Conservation (phyloP, 2,888 invertebrate genomes). For the Chydorus sphaericus region DNA sequence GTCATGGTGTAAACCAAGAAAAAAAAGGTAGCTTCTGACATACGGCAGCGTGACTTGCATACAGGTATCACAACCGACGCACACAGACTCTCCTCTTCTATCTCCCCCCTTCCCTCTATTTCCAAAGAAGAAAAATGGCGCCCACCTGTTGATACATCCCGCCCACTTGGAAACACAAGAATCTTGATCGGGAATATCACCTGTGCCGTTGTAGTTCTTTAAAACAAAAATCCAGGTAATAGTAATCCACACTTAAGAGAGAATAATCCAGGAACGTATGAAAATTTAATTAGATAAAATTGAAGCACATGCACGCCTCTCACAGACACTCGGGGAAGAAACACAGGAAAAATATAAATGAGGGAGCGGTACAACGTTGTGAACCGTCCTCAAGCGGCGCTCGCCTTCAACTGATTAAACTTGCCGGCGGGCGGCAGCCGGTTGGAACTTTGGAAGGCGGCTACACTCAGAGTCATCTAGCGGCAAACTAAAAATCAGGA, state of each 20-base stretch:
- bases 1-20: not conserved
- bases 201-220: no score
- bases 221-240: no score
- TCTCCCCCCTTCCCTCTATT: no score
- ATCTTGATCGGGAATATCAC: not conserved
- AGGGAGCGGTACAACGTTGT: no score
- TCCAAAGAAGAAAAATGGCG: no score
- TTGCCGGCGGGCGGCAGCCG: not conserved
- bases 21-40: not conserved
- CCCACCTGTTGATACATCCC: no score
- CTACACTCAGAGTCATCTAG: not conserved
- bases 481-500: not conserved
- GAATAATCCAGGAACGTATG: no score
- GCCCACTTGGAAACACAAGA: not conserved
- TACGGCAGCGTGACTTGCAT: constrained; percentile 5
- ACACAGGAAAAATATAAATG: no score
- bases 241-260: no score
- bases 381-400: not conserved
- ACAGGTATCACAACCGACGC: not conserved
- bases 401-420: not conserved
- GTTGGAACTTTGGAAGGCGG: not conserved
- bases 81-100: no score
- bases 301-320: not conserved
- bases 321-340: not conserved
- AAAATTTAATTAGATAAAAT: no score